Evolutionary conservation across 2,888 invertebrate species (phyloP).

Genomic region (Lissocephala sabroskyi): DNA sequence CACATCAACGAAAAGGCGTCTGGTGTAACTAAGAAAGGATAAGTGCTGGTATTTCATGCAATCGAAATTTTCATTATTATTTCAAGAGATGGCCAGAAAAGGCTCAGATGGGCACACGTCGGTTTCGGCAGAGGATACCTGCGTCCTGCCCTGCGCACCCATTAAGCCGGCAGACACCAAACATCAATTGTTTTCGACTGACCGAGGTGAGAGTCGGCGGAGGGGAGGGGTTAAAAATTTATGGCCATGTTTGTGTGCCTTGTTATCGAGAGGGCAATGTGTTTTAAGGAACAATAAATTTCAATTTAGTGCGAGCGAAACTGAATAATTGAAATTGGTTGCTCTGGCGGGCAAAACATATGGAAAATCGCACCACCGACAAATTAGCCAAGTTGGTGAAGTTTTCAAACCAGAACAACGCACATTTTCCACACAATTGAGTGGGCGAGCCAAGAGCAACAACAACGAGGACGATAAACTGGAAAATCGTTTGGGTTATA

Average conservation of each 20-base stretch:
- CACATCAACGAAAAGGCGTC: constrained; percentile 28
- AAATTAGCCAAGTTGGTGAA: neutral
- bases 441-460: constrained; percentile 17
- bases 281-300: constrained; percentile 43
- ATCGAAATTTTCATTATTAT: constrained; percentile 54
- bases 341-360: neutral
- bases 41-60: constrained; percentile 40
- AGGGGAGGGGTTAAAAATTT: constrained; percentile 39
- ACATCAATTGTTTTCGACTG: constrained; percentile 40
- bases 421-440: constrained; percentile 40
- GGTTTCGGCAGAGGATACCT: constrained; percentile 6
- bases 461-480: neutral
- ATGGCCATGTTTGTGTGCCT: constrained; percentile 48
- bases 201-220: no score
- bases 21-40: constrained; percentile 64
- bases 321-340: constrained; percentile 29
- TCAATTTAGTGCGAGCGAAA: constrained; percentile 28
- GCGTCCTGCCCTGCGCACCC: neutral
- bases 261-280: constrained; percentile 20
- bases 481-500: no score
- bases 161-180: no score
- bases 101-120: neutral
- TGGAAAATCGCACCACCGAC: neutral
- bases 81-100: constrained; percentile 20
- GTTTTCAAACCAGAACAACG: neutral